Conservation (phyloP, 1,140 invertebrate genomes). For the Cotesia chilonis region DNA sequence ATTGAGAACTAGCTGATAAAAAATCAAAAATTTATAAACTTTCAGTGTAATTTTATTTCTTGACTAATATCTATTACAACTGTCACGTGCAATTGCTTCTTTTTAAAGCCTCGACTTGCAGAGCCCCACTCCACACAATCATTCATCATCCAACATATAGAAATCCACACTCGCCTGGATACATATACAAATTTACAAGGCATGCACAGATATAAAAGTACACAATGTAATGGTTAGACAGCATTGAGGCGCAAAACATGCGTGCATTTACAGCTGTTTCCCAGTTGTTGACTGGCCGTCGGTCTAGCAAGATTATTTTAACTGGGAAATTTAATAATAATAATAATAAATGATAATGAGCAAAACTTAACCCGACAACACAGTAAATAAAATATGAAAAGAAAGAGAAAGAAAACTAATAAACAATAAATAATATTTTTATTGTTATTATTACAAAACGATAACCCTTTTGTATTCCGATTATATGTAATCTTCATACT, state of each 20-base stretch:
- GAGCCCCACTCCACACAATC: conserved; percentile 4
- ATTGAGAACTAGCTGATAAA: background rate
- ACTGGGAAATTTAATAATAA: background rate
- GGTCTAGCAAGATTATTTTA: conserved; percentile 34
- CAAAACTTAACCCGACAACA: background rate
- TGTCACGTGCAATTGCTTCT: background rate
- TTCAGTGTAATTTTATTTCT: background rate
- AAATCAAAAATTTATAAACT: background rate
- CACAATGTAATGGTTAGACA: background rate
- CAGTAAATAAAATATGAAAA: conserved; percentile 6
- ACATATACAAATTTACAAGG: background rate
- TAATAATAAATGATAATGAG: background rate
- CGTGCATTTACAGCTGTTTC: conserved; percentile 52
- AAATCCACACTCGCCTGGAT: too few species aligned
- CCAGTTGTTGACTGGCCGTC: conserved; percentile 50
- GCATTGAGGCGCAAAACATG: conserved; percentile 47
- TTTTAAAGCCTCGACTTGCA: background rate
- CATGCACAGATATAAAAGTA: background rate
- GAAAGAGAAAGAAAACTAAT: background rate
- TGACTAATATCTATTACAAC: conserved; percentile 11
- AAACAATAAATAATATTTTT: background rate
- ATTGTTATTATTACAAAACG: background rate
- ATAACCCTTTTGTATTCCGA: conserved; percentile 6
- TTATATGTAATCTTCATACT: background rate
- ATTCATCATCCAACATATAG: background rate